Conservation (phyloP, 1,140 invertebrate genomes). For the Galleria mellonella region DNA sequence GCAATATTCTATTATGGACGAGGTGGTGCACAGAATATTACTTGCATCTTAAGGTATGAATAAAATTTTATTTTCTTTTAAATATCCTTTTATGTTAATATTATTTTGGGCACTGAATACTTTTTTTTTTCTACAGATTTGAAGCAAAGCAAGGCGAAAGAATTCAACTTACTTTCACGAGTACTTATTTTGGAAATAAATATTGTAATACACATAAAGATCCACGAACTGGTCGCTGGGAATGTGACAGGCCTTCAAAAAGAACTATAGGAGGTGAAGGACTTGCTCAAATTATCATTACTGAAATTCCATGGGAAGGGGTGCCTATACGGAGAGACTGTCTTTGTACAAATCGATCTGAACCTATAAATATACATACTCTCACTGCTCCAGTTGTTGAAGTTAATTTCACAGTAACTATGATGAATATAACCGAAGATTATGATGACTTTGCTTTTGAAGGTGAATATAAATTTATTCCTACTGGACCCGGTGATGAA, state of each 20-base stretch:
- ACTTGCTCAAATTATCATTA: constrained; percentile 80
- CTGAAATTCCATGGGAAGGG: constrained; percentile 84
- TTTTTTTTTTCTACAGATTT: constrained; percentile 72
- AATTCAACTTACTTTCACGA: constrained; percentile 79
- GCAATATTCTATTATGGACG: constrained; percentile 89
- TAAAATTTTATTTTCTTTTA: not conserved
- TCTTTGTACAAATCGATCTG: constrained; percentile 82
- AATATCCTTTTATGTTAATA: not conserved
- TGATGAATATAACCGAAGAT: constrained; percentile 89
- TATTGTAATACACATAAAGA: constrained; percentile 79
- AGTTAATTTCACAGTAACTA: constrained; percentile 82
- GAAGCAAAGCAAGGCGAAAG: constrained; percentile 80
- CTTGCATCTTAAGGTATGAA: constrained; percentile 78
- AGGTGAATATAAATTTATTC: constrained; percentile 83
- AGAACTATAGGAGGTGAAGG: constrained; percentile 68
- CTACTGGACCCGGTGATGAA: constrained; percentile 68
- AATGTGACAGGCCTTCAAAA: constrained; percentile 75
- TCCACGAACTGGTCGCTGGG: constrained; percentile 78
- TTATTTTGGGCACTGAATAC: not conserved
- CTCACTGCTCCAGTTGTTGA: constrained; percentile 81
- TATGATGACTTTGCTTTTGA: constrained; percentile 88
- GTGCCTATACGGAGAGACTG: constrained; percentile 82
- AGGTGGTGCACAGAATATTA: constrained; percentile 84
- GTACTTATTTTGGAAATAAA: constrained; percentile 80
- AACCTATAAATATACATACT: constrained; percentile 76